Evolutionary conservation across 2,113 vertebrate genomes (phyloP).

Genomic region (Vulpes lagopus): DNA sequence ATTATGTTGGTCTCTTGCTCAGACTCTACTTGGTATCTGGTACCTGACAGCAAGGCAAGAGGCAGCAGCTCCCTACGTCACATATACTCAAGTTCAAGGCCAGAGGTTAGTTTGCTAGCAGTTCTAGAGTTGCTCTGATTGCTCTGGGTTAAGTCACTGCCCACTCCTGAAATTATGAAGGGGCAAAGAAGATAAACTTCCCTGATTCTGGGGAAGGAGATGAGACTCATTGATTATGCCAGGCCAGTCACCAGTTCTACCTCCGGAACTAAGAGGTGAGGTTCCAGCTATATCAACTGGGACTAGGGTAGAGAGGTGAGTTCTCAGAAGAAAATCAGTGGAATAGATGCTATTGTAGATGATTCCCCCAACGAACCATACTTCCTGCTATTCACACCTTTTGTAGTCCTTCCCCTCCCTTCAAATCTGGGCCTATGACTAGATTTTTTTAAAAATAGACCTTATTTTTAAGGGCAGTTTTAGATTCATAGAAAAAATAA

Average conservation of each 20-base stretch:
- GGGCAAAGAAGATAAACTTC: neutral
- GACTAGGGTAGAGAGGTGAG: neutral
- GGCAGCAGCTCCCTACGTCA: neutral
- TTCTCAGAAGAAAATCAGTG: neutral
- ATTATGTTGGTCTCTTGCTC: conserved; percentile 32
- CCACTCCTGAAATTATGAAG: neutral
- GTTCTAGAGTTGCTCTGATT: neutral
- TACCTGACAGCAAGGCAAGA: neutral
- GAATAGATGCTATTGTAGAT: neutral
- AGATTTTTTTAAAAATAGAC: neutral
- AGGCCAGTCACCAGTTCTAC: neutral
- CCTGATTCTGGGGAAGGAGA: neutral
- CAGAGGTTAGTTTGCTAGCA: neutral
- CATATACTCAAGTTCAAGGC: neutral
- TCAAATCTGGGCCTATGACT: neutral
- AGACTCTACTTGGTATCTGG: neutral
- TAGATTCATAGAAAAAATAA: neutral
- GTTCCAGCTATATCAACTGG: neutral
- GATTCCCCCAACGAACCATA: neutral
- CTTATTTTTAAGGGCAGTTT: conserved; percentile 30
- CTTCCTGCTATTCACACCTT: neutral
- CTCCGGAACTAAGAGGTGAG: neutral
- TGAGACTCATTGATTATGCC: neutral
- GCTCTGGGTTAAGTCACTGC: neutral
- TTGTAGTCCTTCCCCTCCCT: neutral